A percentile compares a stretch with the other conserved stretches of the same genome.
These are phyloP conservation scores for Syngnathus scovelli DNA, from an alignment of 2,113 vertebrate genomes.

Conservation along the genomic window DNA sequence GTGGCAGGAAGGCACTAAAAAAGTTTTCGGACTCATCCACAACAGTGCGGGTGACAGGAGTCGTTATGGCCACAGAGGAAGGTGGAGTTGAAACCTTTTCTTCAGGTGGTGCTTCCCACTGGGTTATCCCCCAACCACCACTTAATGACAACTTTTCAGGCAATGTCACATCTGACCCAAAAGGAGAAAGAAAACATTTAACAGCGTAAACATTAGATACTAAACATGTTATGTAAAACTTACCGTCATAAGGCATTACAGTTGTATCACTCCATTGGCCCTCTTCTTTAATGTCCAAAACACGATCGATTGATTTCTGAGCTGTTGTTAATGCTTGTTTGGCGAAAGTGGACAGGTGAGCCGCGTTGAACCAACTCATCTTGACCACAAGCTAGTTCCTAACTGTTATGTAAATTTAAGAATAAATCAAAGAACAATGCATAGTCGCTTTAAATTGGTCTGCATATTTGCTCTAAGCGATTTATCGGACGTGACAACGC, in stretches of 20 bases:
- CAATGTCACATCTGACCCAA: conserved; percentile 53
- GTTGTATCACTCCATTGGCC: conserved; percentile 81
- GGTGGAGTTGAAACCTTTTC: conserved; percentile 60
- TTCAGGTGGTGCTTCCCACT: conserved; percentile 82
- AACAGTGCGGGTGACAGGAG: conserved; percentile 87
- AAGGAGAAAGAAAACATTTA: neutral
- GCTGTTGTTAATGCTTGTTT: conserved; percentile 96
- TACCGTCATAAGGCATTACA: conserved; percentile 76
- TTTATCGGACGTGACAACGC: neutral
- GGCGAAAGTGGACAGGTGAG: conserved; percentile 92
- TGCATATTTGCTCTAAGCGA: neutral
- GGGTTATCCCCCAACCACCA: conserved; percentile 88
- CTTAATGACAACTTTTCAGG: conserved; percentile 75
- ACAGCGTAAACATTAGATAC: neutral
- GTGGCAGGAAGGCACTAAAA: conserved; percentile 90
- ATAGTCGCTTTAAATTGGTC: neutral
- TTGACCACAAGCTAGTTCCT: conserved; percentile 4
- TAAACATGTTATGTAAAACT: conserved; percentile 13
- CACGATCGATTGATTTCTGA: conserved; percentile 96
- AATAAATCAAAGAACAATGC: conserved; percentile 1
- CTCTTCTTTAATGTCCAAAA: conserved; percentile 93
- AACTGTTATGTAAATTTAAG: neutral
- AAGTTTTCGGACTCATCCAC: conserved; percentile 95
- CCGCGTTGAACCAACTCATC: conserved; percentile 99
- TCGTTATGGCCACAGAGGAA: conserved; percentile 91